These are phyloP conservation scores for Cichlasoma orientale DNA, from an alignment of 2,797 vertebrate genomes.

Conservation along the genomic window DNA sequence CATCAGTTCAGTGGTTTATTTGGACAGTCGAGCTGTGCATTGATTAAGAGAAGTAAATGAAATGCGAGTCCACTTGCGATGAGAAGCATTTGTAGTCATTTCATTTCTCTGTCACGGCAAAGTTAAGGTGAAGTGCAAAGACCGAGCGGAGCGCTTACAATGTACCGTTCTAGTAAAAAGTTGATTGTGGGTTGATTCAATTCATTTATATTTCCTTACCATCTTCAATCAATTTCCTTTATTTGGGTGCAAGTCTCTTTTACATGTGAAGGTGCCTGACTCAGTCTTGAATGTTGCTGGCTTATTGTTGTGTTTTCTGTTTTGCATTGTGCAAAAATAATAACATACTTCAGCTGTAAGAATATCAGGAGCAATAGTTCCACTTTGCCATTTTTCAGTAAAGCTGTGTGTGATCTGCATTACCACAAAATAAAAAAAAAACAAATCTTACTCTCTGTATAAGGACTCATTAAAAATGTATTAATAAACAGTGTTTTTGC, in stretches of 20 bases:
- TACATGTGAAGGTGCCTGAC: neutral
- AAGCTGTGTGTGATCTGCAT: neutral
- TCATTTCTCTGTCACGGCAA: neutral
- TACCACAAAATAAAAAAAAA: neutral
- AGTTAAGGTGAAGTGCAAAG: neutral
- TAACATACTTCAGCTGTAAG: neutral
- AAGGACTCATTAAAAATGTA: neutral
- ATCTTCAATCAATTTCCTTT: neutral
- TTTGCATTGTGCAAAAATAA: neutral
- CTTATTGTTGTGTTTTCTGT: neutral
- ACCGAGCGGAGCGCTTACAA: neutral
- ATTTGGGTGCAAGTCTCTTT: neutral
- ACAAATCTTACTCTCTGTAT: neutral
- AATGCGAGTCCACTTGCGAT: neutral
- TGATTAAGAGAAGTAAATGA: neutral
- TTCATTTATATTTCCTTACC: neutral
- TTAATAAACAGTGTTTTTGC: neutral
- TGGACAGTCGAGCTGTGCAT: neutral
- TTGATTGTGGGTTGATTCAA: neutral
- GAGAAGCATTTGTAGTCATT: neutral
- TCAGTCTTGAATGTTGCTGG: constrained; percentile 1
- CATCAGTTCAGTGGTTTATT: neutral
- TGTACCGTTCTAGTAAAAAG: neutral
- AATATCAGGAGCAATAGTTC: neutral
- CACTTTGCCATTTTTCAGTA: neutral